Evolutionary conservation across 1,140 invertebrate species (phyloP), one percentile per base, ranked within the genome.

Genomic region (Aphidius gifuensis): DNA sequence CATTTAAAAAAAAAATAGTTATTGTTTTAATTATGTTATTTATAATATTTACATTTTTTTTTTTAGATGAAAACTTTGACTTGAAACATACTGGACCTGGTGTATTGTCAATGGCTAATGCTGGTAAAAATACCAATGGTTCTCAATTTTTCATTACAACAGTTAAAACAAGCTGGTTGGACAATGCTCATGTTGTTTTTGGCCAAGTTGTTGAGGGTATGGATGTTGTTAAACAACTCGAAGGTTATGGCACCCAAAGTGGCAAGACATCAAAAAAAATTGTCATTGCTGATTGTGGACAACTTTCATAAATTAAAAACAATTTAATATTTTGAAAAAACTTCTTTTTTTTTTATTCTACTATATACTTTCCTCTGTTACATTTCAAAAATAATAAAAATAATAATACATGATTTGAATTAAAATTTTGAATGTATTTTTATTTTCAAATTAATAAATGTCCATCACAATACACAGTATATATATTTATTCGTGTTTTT

Each of bases 131-230:
- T 80, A 98, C 96, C 69, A 98, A 98, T 77, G 95, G 95, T 51
- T 97, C 94, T 55, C 97, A 99, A 80, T 99, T 99, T 85, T 99
- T 99, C 82, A 88, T 99, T 69, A 97, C 93, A 74, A 97, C 93
- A 62, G 92, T 91, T 39, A 96, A 96, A 80, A 99, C 97, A 21
- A 84, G 87, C 7, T 99, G 97, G 96, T 83, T 98, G 70, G 95
- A 98, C 79, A 92, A 93, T 72, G 92, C 93, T 79, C 97, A 99
- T 72, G 97, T 99, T 47, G 97, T 99, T 8, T 99, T 99, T 76
- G 97, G 97, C 40, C 83, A 88, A 68, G 95, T 99, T 51, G 86
- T 94, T 42, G 95, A 98, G 75, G 97, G 97, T 60, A 90, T 98
- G 90, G 95, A 98, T 78, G 87, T 99, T 70, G 93, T 99, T 21